Evolutionary conservation across 2,797 vertebrate species (phyloP), one percentile per base, ranked within the genome.

Genomic region (Pampus argenteus): DNA sequence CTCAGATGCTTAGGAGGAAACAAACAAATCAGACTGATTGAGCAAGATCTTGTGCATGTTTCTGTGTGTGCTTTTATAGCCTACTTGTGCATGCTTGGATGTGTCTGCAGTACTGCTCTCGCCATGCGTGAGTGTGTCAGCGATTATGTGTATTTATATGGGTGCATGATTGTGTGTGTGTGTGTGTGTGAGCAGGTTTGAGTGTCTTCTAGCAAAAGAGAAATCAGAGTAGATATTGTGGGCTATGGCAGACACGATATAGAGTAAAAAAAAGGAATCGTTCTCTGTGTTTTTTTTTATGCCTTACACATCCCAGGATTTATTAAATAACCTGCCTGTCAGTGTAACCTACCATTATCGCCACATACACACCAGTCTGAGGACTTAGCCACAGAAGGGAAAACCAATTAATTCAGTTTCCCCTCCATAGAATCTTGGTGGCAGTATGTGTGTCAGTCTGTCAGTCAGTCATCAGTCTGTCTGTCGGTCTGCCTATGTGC

Each of bases 1-100:
- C 89, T 92, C 90, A 85, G 92, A 89, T 81, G 88, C 90, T 93
- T 91, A 86, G 88, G 87, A 92, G 91, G 92, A 92, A 92, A 94
- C 91, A 93, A 94, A 95, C 94, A 95, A 94, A 95, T 95, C 94
- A 95, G 87, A 73, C 89, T 95, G 94, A 95, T 95, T 95, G 93
- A 94, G 92, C 76, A 50, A 81, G 92, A 89, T 88, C 77, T 84
- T 83, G 86, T 81, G 86, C 87, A 79, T 86, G 88, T 89, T 89
- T 91, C 85, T 79, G 61, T 71, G 79, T 86, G 83, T 85, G 84
- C 81, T 83, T 92, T 91, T 86, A 86, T 80, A 88, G 89, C 84
- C 86, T 86, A 84, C 89, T 92, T 88, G 86, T 89, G 79, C 82
- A 88, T 85, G 82, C 88, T 87, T 75, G 76, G 84, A 83, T 89